Base-by-base conservation (phyloP, 2,113 vertebrate species). In the Brachirus orientalis region DNA sequence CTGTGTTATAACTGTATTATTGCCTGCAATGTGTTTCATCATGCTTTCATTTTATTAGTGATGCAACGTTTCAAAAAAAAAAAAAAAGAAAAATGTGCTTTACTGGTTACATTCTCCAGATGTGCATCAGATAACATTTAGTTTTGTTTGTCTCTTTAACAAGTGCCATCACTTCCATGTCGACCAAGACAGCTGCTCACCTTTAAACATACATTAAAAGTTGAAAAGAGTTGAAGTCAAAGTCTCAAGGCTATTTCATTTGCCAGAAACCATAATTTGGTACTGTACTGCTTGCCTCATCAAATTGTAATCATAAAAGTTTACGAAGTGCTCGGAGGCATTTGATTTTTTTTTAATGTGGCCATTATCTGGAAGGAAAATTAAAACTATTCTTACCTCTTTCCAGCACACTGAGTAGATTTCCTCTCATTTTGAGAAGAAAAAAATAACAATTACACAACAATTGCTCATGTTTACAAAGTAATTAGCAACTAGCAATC, bases 381-480 rank as follows among this genome's bases (percentile, higher is more conserved):
- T 55, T 33, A 77, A 67, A 86, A 85, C 41, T 56, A 18, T 40
- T 16, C 59, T 66, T 73, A 76, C 72, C 64, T 72, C 44, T 48
- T 55, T 65, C 20, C 58, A 36, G 28, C 70, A 63, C 60, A 41
- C 70, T 12, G 33, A 75, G 48, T 44, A 9, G 44, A 65, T 76
- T 71, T 60, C 10, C 18, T 66, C 65, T 69, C 20, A 77, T 64
- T 74, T 58, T 20, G 22, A 9, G n/a, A 43, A 22, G 19, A 51
- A 64, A 54, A 74, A 58, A 57, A 52, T 76, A 73, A 64, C 57
- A 78, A 68, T 73, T 69, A 48, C 11, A 46, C 43, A 57, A 50
- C 20, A 69, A 40, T 69, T 72, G 63, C 68, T 69, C 35, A 47
- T 63, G 48, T 85, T 84, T 77, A 77, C 62, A 84, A 53, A 73